These are phyloP conservation scores for Allolobophora icterica DNA, from an alignment of 2,888 invertebrate species.

Conservation along the genomic window DNA sequence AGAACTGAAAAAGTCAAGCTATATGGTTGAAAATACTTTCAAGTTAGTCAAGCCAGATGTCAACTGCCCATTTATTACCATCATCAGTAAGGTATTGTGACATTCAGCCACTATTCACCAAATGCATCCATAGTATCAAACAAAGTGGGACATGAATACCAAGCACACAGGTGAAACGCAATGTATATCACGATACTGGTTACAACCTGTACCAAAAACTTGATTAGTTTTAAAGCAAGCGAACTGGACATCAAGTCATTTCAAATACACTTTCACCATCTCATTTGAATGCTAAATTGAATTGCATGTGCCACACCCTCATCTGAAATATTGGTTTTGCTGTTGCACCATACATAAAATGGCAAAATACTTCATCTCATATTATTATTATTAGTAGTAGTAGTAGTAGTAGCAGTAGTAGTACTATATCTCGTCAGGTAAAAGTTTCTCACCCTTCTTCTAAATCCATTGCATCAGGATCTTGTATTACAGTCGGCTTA, in stretches of 20 bases:
- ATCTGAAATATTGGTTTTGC: too few species aligned
- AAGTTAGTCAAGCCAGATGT: too few species aligned
- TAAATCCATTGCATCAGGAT: conserved; percentile 66
- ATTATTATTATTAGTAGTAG: not conserved
- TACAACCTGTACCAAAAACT: not conserved
- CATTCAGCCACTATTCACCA: not conserved
- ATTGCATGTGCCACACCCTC: too few species aligned
- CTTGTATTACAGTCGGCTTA: conserved; percentile 70
- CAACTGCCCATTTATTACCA: too few species aligned
- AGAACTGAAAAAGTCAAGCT: too few species aligned
- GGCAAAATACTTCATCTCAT: not conserved
- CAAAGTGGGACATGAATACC: not conserved
- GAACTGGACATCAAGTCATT: not conserved
- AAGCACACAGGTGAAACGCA: not conserved
- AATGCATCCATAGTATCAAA: not conserved
- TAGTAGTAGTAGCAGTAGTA: not conserved
- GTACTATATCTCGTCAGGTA: not conserved
- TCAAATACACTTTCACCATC: not conserved
- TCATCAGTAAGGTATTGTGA: too few species aligned
- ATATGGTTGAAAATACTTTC: too few species aligned
- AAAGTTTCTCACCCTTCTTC: conserved; percentile 53
- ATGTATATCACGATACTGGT: not conserved
- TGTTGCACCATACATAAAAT: not conserved
- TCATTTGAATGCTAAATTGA: not conserved
- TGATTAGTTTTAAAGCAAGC: not conserved